Evolutionary conservation across 2,113 vertebrate genomes (phyloP), one percentile per base, ranked within the genome.

Genomic region (Poeciliopsis occidentalis): DNA sequence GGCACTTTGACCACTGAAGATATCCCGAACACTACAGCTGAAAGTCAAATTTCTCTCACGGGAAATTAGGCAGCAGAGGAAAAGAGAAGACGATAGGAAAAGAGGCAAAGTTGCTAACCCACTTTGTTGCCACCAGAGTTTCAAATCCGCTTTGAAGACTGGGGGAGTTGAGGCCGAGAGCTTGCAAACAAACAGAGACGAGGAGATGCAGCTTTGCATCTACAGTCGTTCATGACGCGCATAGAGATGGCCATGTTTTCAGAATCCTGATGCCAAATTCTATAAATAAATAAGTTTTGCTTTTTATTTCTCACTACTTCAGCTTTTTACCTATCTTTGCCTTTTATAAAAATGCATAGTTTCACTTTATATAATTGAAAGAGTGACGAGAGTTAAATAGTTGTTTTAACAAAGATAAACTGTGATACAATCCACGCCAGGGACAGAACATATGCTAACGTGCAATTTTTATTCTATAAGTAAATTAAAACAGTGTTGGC

Each of bases 71-170:
- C 24, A 24, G 51, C 8, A 57, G 24, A 69, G 51, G 12, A 30
- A 73, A 74, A 72, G 44, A 60, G 32, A 67, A 76, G 75, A 64
- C 66, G 67, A 67, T 26, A 27, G 22, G 60, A 37, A 65, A 60
- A 44, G 76, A 75, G 73, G 66, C 64, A 77, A 90, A 88, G 86
- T 89, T 87, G 85, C 67, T 92, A 91, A 94, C 92, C 93, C 90
- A 93, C 85, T 92, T 93, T 79, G 47, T 60, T 75, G 68, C 81
- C 90, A 80, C 85, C 72, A 85, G 87, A 89, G 84, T 93, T 93
- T 84, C 61, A 89, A 89, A 92, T 90, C 81, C 83, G 78, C 73
- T 86, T 90, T 86, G 81, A 81, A 79, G 74, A 76, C 44, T 70
- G 63, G 80, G 69, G 37, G 67, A 83, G 75, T 75, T 71, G 54